Evolutionary conservation across 1,140 invertebrate species (phyloP), one percentile per base, ranked within the genome.

Genomic region (Kradibia gibbosae): DNA sequence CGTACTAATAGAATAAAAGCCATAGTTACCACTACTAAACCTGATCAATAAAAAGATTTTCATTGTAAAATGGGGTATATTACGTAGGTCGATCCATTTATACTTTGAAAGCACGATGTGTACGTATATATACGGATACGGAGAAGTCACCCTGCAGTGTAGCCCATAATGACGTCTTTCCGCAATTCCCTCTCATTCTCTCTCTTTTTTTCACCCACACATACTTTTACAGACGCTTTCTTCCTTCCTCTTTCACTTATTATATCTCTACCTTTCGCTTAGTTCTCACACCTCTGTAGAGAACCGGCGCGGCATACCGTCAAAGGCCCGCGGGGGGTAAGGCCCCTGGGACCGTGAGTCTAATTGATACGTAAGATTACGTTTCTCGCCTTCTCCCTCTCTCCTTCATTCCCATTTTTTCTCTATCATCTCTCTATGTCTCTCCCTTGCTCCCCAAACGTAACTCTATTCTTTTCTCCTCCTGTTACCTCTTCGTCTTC

Each of bases 321-420:
- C 90, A 91, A 91, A 91, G 90, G 90, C 89, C 90, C 90, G 89
- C 90, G 89, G 90, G 90, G 90, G 90, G 90, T 90, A 90, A 89
- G 86, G 86, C 88, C 89, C 88, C 88, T 89, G 87, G 88, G 88
- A 90, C 88, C 88, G 88, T 89, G 89, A 88, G 89, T 88, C 90
- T 91, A 91, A 91, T 91, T 91, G 90, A 91, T 91, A 91, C 90
- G 90, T 91, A 91, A 91, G 89, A 91, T 90, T 91, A 90, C 89
- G 87, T 90, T 90, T 86, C 83, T 71, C 79, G 82, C 82, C 85
- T 78, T 82, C 65, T 77, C 57, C 74, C 78, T 71, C 67, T 73
- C 65, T 45, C n/a, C n/a, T 60, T 53, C 78, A 48, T 36, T 45
- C 62, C 25, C 34, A 1, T 22, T 22, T 34, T 79, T 45, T 48